These are phyloP conservation scores for Augochlora pura DNA, from an alignment of 1,140 invertebrate genomes.

Conservation along the genomic window DNA sequence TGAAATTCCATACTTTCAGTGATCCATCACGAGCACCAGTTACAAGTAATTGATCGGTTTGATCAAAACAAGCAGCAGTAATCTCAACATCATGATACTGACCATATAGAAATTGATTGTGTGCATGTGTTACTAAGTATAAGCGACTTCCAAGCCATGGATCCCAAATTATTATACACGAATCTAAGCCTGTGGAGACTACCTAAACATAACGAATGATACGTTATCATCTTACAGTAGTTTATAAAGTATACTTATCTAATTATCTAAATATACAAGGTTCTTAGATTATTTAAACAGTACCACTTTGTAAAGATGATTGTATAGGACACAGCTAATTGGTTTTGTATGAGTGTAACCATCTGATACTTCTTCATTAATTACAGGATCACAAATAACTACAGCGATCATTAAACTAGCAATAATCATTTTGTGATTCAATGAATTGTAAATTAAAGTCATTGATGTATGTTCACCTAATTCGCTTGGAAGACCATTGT, in stretches of 20 bases:
- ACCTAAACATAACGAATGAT: constrained; percentile 61
- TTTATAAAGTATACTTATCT: constrained; percentile 26
- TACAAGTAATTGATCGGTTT: constrained; percentile 84
- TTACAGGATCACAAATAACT: constrained; percentile 82
- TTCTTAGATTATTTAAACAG: constrained; percentile 13
- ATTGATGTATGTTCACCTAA: constrained; percentile 82
- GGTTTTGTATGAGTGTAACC: constrained; percentile 84
- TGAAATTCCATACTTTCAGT: constrained; percentile 90
- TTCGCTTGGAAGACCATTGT: constrained; percentile 82
- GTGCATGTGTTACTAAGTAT: constrained; percentile 83
- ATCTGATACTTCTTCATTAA: constrained; percentile 84
- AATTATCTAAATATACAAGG: too few relatives aligned
- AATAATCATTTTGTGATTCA: constrained; percentile 84
- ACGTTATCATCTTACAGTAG: background rate
- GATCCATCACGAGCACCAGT: constrained; percentile 86
- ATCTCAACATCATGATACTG: constrained; percentile 85
- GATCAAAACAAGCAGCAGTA: constrained; percentile 88
- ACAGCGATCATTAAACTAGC: constrained; percentile 82
- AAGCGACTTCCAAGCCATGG: constrained; percentile 83
- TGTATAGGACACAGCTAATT: constrained; percentile 85
- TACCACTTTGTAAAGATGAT: constrained; percentile 85
- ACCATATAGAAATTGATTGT: constrained; percentile 82
- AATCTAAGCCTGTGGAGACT: constrained; percentile 85
- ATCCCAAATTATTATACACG: constrained; percentile 88
- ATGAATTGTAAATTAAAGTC: constrained; percentile 83